Conservation (phyloP, 2,797 vertebrate species). For the Enoplosus armatus region DNA sequence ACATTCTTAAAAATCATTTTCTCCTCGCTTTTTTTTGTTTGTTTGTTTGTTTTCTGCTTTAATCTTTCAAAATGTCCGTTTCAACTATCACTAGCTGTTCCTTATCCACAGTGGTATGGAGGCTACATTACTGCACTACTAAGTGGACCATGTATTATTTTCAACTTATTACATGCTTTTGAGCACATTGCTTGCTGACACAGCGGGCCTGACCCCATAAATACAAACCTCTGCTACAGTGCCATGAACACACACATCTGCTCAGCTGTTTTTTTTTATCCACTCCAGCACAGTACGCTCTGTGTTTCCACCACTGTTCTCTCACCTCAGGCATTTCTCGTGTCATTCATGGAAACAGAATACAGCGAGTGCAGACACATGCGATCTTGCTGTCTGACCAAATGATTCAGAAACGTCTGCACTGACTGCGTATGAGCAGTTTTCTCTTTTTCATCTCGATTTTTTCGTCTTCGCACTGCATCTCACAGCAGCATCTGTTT, state of each 20-base stretch:
- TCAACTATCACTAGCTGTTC: conserved; percentile 5
- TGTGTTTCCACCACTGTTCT: conserved; percentile 44
- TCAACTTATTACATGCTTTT: conserved; percentile 20
- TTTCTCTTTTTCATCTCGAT: conserved; percentile 1
- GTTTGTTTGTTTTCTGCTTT: conserved; percentile 14
- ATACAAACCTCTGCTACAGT: conserved; percentile 28
- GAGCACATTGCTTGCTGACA: conserved; percentile 20
- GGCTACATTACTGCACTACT: conserved; percentile 24
- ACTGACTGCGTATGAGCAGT: conserved; percentile 8
- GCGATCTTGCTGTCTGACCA: conserved; percentile 14
- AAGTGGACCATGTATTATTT: conserved; percentile 30
- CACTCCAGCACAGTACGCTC: conserved; percentile 47
- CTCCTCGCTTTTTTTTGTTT: conserved; percentile 2
- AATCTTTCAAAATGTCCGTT: conserved; percentile 25
- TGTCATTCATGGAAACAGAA: conserved; percentile 46
- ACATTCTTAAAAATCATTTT: neutral
- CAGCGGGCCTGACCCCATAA: conserved; percentile 1
- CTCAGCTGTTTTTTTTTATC: conserved; percentile 49
- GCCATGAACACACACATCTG: conserved; percentile 21
- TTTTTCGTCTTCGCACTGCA: conserved; percentile 43
- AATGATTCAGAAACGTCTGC: conserved; percentile 36
- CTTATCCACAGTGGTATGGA: neutral
- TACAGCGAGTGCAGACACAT: conserved; percentile 7
- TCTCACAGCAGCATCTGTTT: conserved; percentile 33
- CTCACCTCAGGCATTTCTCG: conserved; percentile 64